Base-by-base conservation (phyloP, 2,797 vertebrate species). In the Acanthurus tractus region DNA sequence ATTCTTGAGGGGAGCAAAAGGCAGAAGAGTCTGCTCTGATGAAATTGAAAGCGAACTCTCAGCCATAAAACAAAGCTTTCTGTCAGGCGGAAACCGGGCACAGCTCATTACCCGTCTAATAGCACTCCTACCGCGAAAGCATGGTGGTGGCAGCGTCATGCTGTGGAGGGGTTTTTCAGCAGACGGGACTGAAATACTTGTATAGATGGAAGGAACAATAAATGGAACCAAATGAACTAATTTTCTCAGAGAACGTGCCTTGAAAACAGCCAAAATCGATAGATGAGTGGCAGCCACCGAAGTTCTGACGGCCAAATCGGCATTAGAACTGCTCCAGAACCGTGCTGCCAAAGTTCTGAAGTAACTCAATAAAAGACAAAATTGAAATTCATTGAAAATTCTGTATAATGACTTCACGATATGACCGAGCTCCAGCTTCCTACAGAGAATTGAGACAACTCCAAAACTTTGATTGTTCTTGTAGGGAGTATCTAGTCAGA, bases 31-130 rank as follows among this genome's bases (percentile, higher is more conserved):
- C 54, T 61, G 17, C 81, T 81, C 20, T 75, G 75, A 78, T 82
- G 49, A 74, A 84, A 86, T 81, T 62, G 71, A 84, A 90, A 85
- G 62, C 63, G 54, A 74, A 81, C 77, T 84, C 79, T 59, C 56
- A 83, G 76, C 70, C 73, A 72, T 88, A 83, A 87, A 90, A 81
- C 86, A 89, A 92, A 81, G 63, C 81, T 80, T 49, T 69, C 22
- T 59, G 72, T 89, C 76, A 86, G 76, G 50, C 38, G 12, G 83
- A 89, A 85, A 90, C 66, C 71, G 72, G 79, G 81, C 88, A 84
- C 84, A 92, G 90, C 82, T 92, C 88, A 92, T 92, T 92, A 90
- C 79, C 76, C 78, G 1, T 78, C 84, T 91, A 90, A 93, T 90
- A 86, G 86, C 74, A 81, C 83, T 84, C 90, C 87, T 54, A 68